These are phyloP conservation scores for Gymnothorax javanicus DNA, from an alignment of 2,797 vertebrate genomes.

Conservation along the genomic window DNA sequence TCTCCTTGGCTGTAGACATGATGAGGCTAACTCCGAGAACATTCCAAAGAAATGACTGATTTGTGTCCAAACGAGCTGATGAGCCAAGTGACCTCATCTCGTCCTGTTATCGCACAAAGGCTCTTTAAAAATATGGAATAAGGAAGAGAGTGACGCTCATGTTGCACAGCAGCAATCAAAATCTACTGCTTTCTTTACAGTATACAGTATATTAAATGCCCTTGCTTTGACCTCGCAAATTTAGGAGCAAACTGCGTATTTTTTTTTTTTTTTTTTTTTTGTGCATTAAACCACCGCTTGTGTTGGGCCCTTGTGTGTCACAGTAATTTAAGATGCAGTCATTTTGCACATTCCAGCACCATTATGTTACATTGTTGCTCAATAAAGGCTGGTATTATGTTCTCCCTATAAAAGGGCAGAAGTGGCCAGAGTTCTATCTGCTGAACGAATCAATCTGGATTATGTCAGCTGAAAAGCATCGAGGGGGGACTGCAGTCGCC, in stretches of 20 bases:
- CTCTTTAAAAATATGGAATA: conserved; percentile 42
- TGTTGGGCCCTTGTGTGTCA: conserved; percentile 86
- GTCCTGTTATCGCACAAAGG: conserved; percentile 61
- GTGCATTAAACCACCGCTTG: conserved; percentile 81
- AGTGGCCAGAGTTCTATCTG: conserved; percentile 99
- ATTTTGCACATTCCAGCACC: conserved; percentile 95
- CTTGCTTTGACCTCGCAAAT: conserved; percentile 80
- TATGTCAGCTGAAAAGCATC: conserved; percentile 99
- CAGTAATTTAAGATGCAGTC: conserved; percentile 93
- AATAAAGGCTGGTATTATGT: conserved; percentile 99
- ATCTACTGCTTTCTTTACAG: conserved; percentile 57
- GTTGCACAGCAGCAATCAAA: conserved; percentile 60
- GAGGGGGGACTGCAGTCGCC: conserved; percentile 81
- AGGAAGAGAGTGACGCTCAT: conserved; percentile 26
- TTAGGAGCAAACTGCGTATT: conserved; percentile 81
- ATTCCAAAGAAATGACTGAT: conserved; percentile 50
- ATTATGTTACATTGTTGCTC: conserved; percentile 99
- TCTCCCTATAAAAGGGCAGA: conserved; percentile 95
- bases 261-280: conserved; percentile 88
- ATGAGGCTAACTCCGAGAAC: conserved; percentile 36
- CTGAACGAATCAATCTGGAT: conserved; percentile 99
- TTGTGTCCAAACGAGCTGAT: conserved; percentile 52
- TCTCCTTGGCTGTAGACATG: conserved; percentile 51
- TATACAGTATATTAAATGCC: conserved; percentile 60
- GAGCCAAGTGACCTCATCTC: conserved; percentile 65